Conservation (phyloP, 2,888 invertebrate species). For the Eupeodes latifasciatus region DNA sequence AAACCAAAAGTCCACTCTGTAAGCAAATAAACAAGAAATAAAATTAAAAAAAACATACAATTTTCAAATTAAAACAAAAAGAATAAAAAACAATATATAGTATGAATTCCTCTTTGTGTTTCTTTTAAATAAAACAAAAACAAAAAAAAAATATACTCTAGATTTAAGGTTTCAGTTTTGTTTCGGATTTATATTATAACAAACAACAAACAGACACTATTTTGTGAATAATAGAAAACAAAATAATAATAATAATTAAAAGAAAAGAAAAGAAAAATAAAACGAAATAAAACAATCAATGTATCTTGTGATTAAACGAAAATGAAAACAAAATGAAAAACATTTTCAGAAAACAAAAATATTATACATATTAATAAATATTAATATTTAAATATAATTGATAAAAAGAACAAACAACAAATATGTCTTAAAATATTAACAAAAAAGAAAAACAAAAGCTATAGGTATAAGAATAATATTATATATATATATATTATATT, state of each 20-base stretch:
- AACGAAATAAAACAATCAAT: constrained; percentile 73
- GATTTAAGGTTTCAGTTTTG: constrained; percentile 64
- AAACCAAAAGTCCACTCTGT: constrained; percentile 34
- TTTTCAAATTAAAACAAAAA: constrained; percentile 11
- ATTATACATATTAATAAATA: constrained; percentile 23
- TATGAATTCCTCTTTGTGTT: constrained; percentile 40
- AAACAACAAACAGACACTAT: constrained; percentile 30
- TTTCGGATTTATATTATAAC: constrained; percentile 42
- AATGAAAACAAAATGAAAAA: constrained; percentile 61
- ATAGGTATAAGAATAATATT: constrained; percentile 46
- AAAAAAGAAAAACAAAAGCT: constrained; percentile 19
- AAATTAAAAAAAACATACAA: constrained; percentile 12
- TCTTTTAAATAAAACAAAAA: constrained; percentile 32
- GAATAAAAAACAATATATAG: background rate
- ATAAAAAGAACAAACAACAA: constrained; percentile 26
- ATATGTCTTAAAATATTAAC: constrained; percentile 49
- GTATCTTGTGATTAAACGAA: constrained; percentile 75
- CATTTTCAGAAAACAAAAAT: constrained; percentile 65
- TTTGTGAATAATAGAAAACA: constrained; percentile 31
- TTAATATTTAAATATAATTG: constrained; percentile 22
- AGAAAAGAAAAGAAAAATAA: background rate
- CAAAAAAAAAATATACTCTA: constrained; percentile 41
- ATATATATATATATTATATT: constrained; percentile 56
- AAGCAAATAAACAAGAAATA: background rate
- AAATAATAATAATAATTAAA: constrained; percentile 18